Evolutionary conservation across 53 echinoderm and acorn worm species (phyloP).

Genomic region (Apostichopus leukothele): DNA sequence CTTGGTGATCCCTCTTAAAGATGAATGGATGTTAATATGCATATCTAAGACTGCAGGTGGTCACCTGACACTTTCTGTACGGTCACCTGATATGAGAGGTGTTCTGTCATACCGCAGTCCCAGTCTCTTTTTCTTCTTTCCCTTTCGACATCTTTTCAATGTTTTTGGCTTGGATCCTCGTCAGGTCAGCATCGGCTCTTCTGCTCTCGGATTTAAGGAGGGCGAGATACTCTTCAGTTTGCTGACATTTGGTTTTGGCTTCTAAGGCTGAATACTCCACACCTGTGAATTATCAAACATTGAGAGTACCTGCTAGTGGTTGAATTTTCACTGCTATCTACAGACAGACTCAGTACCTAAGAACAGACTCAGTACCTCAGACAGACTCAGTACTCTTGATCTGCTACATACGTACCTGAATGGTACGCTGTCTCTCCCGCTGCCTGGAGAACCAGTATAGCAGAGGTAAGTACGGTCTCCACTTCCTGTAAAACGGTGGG

Average conservation of each 20-base stretch:
- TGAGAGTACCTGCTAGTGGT: too few relatives aligned
- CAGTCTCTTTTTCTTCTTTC: neutral
- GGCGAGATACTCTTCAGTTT: neutral
- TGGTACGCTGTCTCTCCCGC: neutral
- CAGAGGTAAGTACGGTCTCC: slow-evolving; percentile 1
- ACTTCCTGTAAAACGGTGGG: neutral
- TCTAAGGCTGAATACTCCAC: slow-evolving; percentile 34
- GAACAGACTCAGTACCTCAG: too few relatives aligned
- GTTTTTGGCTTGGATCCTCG: slow-evolving; percentile 13
- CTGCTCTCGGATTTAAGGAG: neutral
- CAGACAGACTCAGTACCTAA: too few relatives aligned
- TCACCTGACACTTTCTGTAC: too few relatives aligned
- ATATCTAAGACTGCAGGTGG: too few relatives aligned
- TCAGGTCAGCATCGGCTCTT: slow-evolving; percentile 18
- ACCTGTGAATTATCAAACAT: neutral
- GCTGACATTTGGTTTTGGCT: slow-evolving; percentile 17
- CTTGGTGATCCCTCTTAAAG: too few relatives aligned
- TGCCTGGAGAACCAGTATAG: neutral
- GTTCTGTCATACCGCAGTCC: too few relatives aligned
- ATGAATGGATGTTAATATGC: too few relatives aligned
- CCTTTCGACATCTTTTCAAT: slow-evolving; percentile 1
- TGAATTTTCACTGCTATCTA: too few relatives aligned
- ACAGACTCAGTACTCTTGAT: too few relatives aligned
- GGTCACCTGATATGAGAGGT: too few relatives aligned
- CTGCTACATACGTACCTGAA: neutral